Evolutionary conservation across 2,113 vertebrate species (phyloP).

Genomic region (Gasterosteus aculeatus): DNA sequence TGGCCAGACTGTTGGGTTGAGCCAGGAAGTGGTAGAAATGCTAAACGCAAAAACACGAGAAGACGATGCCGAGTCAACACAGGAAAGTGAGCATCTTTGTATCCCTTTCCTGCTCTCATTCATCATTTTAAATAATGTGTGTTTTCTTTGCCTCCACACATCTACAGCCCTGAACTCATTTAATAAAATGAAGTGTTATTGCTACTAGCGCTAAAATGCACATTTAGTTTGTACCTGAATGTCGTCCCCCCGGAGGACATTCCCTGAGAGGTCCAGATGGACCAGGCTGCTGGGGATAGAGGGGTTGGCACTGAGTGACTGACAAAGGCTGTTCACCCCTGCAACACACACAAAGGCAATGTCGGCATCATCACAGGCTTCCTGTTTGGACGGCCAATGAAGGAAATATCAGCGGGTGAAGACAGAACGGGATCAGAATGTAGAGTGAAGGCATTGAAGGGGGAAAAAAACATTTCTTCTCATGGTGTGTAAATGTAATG

Average conservation of each 20-base stretch:
- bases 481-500: neutral
- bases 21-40: conserved; percentile 77
- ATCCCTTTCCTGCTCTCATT: neutral
- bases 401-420: conserved; percentile 47
- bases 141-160: neutral
- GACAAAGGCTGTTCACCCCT: conserved; percentile 81
- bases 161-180: conserved; percentile 10
- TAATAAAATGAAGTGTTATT: conserved; percentile 25
- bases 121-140: neutral
- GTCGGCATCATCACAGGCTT: conserved; percentile 54
- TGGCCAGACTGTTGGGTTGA: conserved; percentile 73
- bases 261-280: conserved; percentile 82
- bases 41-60: conserved; percentile 37
- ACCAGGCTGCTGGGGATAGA: conserved; percentile 77
- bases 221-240: conserved; percentile 69
- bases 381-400: conserved; percentile 58
- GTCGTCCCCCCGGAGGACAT: conserved; percentile 78
- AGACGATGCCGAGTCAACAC: neutral
- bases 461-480: neutral
- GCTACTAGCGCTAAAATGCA: neutral
- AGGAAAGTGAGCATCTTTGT: neutral
- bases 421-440: conserved; percentile 28
- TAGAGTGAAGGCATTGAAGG: conserved; percentile 25
- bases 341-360: conserved; percentile 18
- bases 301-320: conserved; percentile 80